A percentile compares a stretch with the other conserved stretches of the same genome.
These are phyloP conservation scores for Polymixis flavicincta DNA, from an alignment of 2,888 invertebrate genomes.

Conservation along the genomic window DNA sequence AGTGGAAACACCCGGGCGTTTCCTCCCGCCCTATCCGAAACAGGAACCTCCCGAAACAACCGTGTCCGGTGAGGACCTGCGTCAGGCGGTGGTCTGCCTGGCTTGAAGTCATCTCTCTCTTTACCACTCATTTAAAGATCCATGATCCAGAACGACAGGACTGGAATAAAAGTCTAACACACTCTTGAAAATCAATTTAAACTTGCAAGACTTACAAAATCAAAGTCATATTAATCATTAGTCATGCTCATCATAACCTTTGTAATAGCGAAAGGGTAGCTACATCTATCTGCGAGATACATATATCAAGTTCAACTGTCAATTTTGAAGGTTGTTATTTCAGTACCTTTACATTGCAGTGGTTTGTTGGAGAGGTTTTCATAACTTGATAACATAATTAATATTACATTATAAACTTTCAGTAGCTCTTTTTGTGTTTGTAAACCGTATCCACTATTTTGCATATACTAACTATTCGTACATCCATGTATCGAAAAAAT, in stretches of 20 bases:
- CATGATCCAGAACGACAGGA: too few relatives aligned
- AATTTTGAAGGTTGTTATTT: not conserved
- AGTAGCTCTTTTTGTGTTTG: not conserved
- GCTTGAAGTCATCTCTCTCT: not conserved
- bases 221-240: not conserved
- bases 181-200: too few relatives aligned
- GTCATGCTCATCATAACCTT: not conserved
- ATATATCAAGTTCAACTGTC: not conserved
- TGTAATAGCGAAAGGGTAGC: not conserved
- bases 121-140: too few relatives aligned
- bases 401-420: not conserved
- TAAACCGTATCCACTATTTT: not conserved
- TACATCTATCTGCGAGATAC: not conserved
- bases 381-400: not conserved
- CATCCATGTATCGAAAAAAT: conserved; percentile 18
- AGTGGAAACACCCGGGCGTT: too few relatives aligned
- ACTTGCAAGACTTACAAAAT: not conserved
- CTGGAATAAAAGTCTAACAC: too few relatives aligned
- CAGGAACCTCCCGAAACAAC: too few relatives aligned
- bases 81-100: too few relatives aligned
- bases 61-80: too few relatives aligned
- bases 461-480: conserved; percentile 12
- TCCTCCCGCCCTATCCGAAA: too few relatives aligned
- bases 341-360: too few relatives aligned
- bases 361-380: not conserved